Conservation (phyloP, 1,140 invertebrate species). For the Harlomillsia oculata region DNA sequence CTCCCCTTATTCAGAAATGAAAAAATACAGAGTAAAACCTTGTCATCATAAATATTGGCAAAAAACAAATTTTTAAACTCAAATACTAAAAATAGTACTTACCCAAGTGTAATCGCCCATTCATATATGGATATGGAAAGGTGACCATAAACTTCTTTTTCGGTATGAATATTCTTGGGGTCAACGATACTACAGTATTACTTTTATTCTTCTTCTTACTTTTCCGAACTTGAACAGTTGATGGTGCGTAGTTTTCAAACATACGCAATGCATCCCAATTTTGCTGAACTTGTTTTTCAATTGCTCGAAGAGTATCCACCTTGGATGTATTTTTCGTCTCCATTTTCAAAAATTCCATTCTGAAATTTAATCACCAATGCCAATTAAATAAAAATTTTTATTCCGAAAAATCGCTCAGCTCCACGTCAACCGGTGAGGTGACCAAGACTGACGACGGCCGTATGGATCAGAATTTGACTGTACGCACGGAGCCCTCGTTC, state of each 20-base stretch:
- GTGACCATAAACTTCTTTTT: constrained; percentile 85
- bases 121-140: constrained; percentile 99
- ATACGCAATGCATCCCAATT: constrained; percentile 70
- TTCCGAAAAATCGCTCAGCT: no score
- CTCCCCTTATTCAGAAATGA: no score
- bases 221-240: constrained; percentile 36
- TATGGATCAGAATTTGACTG: no score
- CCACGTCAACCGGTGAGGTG: no score
- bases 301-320: constrained; percentile 76
- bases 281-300: constrained; percentile 72
- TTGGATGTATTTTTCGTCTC: constrained; percentile 89
- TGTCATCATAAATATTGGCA: no score
- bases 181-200: constrained; percentile 41
- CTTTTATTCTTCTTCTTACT: constrained; percentile 53
- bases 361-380: no score
- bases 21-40: no score
- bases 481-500: no score
- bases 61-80: no score
- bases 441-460: no score
- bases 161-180: neutral
- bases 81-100: no score
- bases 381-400: no score
- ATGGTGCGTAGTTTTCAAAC: constrained; percentile 72
- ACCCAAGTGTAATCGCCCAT: constrained; percentile 93
- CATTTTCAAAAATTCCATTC: constrained; percentile 5